These are phyloP conservation scores for Linnaemya vulpina DNA, from an alignment of 2,888 invertebrate species.

Conservation along the genomic window DNA sequence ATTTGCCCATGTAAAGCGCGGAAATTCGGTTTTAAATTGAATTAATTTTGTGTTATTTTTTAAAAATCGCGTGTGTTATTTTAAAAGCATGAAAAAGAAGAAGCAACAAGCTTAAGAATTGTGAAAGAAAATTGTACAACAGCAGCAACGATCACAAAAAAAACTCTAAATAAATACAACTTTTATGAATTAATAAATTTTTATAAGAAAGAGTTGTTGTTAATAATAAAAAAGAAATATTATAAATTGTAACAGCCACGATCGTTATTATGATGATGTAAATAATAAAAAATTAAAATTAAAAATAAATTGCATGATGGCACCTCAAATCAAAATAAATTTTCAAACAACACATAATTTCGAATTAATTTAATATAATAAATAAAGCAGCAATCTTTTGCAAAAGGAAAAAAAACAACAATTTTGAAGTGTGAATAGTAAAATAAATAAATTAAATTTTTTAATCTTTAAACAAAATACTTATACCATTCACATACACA, in stretches of 20 bases:
- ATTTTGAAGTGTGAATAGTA: constrained; percentile 19
- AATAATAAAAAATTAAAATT: constrained; percentile 11
- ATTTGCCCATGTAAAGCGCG: constrained; percentile 22
- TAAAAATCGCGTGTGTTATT: constrained; percentile 68
- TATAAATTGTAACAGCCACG: constrained; percentile 33
- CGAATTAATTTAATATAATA: background rate
- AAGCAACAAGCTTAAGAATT: constrained; percentile 55
- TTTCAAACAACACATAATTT: background rate
- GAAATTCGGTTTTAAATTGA: constrained; percentile 57
- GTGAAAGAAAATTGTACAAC: constrained; percentile 57
- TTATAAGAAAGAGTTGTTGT: background rate
- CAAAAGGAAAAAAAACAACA: background rate
- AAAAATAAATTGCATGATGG: constrained; percentile 8
- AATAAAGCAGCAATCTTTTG: background rate
- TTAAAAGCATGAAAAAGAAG: constrained; percentile 50
- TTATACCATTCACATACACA: background rate
- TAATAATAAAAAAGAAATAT: background rate
- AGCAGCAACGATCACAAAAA: constrained; percentile 8
- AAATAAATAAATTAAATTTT: constrained; percentile 13
- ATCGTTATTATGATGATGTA: constrained; percentile 36
- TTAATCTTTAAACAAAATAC: constrained; percentile 7
- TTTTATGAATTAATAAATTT: constrained; percentile 54
- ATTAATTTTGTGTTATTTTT: constrained; percentile 14
- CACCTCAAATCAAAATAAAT: background rate
- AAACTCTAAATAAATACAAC: constrained; percentile 34